Base-by-base conservation (phyloP, 2,113 vertebrate species). In the Pygathrix nemaeus region DNA sequence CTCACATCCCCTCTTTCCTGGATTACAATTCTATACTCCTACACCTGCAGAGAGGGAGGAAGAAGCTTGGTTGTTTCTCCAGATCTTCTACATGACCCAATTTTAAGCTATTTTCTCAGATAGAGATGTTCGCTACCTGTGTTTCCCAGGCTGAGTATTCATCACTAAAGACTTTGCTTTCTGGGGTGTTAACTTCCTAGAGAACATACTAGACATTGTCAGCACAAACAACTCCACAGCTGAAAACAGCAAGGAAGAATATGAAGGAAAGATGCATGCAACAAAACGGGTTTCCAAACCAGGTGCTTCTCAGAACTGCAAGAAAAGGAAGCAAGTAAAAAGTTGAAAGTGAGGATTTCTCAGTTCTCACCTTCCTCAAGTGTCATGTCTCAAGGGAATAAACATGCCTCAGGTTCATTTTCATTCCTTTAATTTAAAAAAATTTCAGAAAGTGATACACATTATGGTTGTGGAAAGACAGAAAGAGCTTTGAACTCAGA, bases 151-250 rank as follows among this genome's bases (percentile, higher is more conserved):
- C 81, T 72, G 45, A 57, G 21, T 38, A 32, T 40, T 97, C 48
- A 43, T 50, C 21, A 2, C 61, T 50, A 55, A 70, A 70, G 52
- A 35, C n/a, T 80, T 73, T 61, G 81, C 88, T 94, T 95, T 86
- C 50, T 52, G 40, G 17, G 64, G 89, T 82, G 75, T 95, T 92
- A 95, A 25, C 48, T 97, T 94, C 85, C 70, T 85, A 79, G 94
- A 90, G 72, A 96, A 94, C 50, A 85, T 30, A 75, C 79, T 38
- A 96, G 68, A 88, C 86, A 70, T 6, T 48, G 21, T 55, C 48
- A 96, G 86, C 82, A 90, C 27, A 45, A 82, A 66, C 43, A 80
- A 6, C 81, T 96, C 21, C 57, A 35, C 13, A 14, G 55, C 6
- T 93, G 20, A 64, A 92, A 87, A 96, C 17, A 95, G 80, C 35